A percentile compares a stretch with the other conserved stretches of the same genome.
phyloP scores from a whole-genome alignment of 2,888 invertebrate species.

The Tenodera sinensis region DNA sequence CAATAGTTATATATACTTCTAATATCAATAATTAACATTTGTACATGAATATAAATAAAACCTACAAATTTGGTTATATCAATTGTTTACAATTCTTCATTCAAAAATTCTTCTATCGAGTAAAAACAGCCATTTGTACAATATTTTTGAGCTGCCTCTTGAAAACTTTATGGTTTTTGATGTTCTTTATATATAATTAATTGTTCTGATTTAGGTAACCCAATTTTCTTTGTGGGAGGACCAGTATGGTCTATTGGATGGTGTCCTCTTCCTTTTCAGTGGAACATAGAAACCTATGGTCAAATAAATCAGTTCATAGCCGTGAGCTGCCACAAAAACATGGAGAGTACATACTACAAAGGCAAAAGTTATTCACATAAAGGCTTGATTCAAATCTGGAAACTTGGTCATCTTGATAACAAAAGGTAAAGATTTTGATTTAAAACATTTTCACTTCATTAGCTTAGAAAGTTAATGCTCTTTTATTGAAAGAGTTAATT shows the following conservation, averaged over 20 bases:
- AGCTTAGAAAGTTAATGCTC: neutral
- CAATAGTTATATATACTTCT: no score
- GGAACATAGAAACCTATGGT: constrained; percentile 38
- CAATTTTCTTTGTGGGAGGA: constrained; percentile 55
- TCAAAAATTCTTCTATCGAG: no score
- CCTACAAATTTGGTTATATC: no score
- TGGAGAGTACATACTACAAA: constrained; percentile 51
- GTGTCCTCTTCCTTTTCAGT: constrained; percentile 47
- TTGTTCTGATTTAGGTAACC: constrained; percentile 35
- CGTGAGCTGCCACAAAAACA: constrained; percentile 50
- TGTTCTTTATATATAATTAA: no score
- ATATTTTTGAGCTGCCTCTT: no score
- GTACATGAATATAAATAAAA: no score
- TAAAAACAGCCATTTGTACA: no score
- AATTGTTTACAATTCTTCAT: no score
- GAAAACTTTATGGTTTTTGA: no score
- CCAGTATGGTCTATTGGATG: constrained; percentile 57
- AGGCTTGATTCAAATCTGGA: constrained; percentile 68
- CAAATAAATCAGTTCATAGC: constrained; percentile 52
- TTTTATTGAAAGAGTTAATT: neutral
- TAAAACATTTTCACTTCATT: neutral
- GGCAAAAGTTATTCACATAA: constrained; percentile 46
- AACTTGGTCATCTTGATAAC: constrained; percentile 51
- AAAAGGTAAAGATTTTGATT: constrained; percentile 37
- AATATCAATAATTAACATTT: no score